phyloP scores from a whole-genome alignment of 2,113 vertebrate species.

The Anolis carolinensis region DNA sequence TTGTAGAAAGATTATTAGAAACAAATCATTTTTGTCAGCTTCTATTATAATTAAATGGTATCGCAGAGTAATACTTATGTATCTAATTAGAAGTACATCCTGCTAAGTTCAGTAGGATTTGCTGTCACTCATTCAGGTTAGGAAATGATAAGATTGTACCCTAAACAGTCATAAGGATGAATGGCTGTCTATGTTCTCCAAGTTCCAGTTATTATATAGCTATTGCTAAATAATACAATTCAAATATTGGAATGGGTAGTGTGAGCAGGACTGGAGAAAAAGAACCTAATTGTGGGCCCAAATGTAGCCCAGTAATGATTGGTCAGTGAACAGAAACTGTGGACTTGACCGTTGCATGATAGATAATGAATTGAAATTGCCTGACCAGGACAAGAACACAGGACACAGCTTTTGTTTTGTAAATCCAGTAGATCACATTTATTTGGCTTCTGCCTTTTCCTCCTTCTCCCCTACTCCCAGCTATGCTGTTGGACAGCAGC shows the following conservation, averaged over 20 bases:
- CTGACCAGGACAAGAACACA: too few species aligned
- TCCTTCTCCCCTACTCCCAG: too few species aligned
- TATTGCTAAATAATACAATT: neutral
- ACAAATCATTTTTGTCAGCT: neutral
- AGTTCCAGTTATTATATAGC: neutral
- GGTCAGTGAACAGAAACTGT: too few species aligned
- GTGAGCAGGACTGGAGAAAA: too few species aligned
- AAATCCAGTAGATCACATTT: neutral
- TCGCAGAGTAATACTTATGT: neutral
- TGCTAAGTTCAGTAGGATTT: too few species aligned
- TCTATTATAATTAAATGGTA: neutral
- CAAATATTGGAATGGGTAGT: neutral
- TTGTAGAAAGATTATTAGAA: neutral
- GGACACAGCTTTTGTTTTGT: neutral
- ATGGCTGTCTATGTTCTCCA: too few species aligned
- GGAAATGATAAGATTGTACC: neutral
- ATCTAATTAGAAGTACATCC: neutral
- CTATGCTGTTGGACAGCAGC: neutral
- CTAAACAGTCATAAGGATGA: neutral
- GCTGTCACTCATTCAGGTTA: too few species aligned
- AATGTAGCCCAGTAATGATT: too few species aligned
- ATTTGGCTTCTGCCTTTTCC: neutral
- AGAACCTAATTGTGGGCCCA: too few species aligned
- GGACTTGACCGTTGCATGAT: too few species aligned
- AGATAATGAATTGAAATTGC: too few species aligned